Evolutionary conservation across 2,888 invertebrate species (phyloP).

Genomic region (Plagiodera versicolora): DNA sequence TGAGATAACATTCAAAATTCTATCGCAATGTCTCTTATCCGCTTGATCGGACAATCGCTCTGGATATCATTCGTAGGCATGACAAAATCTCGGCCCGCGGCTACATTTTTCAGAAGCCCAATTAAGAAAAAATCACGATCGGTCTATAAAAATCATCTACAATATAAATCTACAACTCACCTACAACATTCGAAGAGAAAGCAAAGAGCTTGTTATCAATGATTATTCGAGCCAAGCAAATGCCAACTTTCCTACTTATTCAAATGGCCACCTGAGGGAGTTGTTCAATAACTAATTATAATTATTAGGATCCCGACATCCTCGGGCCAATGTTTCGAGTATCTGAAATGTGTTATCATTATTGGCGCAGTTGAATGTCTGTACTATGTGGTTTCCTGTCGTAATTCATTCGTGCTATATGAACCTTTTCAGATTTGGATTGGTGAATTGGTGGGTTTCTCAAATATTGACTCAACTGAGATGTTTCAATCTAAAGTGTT

Average conservation of each 20-base stretch:
- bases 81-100: slow-evolving; percentile 2
- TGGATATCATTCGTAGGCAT: slow-evolving; percentile 3
- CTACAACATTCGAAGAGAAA: slow-evolving; percentile 11
- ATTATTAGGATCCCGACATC: not conserved
- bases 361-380: too few relatives aligned
- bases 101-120: slow-evolving; percentile 6
- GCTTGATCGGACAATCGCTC: not conserved
- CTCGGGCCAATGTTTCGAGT: too few relatives aligned
- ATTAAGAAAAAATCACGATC: slow-evolving; percentile 9
- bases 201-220: slow-evolving; percentile 8
- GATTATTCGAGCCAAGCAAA: slow-evolving; percentile 4
- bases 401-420: too few relatives aligned
- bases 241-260: slow-evolving; percentile 3
- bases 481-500: too few relatives aligned
- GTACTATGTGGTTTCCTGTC: too few relatives aligned
- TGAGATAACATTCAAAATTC: not conserved
- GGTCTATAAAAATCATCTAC: slow-evolving; percentile 6
- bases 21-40: not conserved
- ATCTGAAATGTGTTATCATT: too few relatives aligned
- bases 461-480: too few relatives aligned
- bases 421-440: too few relatives aligned
- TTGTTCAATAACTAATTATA: not conserved
- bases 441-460: too few relatives aligned
- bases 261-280: slow-evolving; percentile 5
- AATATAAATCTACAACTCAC: slow-evolving; percentile 3